Evolutionary conservation across 2,888 invertebrate genomes (phyloP).

Genomic region (Cephus pygmeus): DNA sequence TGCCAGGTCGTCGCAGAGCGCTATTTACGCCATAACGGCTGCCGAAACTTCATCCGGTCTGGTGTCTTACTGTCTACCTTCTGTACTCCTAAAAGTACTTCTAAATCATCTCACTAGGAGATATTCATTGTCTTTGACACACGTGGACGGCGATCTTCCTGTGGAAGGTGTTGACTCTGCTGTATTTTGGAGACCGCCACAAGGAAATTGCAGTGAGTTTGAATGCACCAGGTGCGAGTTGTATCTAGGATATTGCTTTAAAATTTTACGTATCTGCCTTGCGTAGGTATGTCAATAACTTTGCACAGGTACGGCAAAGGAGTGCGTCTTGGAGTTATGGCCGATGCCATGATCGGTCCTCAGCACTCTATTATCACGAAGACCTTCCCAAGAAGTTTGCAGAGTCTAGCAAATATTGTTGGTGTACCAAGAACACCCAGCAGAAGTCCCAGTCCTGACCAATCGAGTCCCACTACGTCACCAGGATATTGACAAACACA

Average conservation of each 20-base stretch:
- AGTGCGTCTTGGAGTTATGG: constrained; percentile 77
- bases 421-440: constrained; percentile 49
- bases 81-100: constrained; percentile 69
- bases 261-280: neutral
- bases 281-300: constrained; percentile 77
- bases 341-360: constrained; percentile 77
- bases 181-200: constrained; percentile 80
- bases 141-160: constrained; percentile 71
- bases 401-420: constrained; percentile 50
- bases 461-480: constrained; percentile 46
- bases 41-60: constrained; percentile 71
- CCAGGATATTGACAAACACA: constrained; percentile 43
- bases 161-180: constrained; percentile 74
- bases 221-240: neutral
- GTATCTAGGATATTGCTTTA: neutral
- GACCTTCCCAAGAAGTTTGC: constrained; percentile 51
- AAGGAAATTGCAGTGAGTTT: constrained; percentile 79
- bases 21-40: constrained; percentile 69
- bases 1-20: constrained; percentile 67
- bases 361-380: constrained; percentile 68
- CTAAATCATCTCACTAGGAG: constrained; percentile 75
- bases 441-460: constrained; percentile 49
- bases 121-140: constrained; percentile 75
- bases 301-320: constrained; percentile 76
- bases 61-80: constrained; percentile 74